Base-by-base conservation (phyloP, 2,888 invertebrate species). In the Diarsia brunnea region DNA sequence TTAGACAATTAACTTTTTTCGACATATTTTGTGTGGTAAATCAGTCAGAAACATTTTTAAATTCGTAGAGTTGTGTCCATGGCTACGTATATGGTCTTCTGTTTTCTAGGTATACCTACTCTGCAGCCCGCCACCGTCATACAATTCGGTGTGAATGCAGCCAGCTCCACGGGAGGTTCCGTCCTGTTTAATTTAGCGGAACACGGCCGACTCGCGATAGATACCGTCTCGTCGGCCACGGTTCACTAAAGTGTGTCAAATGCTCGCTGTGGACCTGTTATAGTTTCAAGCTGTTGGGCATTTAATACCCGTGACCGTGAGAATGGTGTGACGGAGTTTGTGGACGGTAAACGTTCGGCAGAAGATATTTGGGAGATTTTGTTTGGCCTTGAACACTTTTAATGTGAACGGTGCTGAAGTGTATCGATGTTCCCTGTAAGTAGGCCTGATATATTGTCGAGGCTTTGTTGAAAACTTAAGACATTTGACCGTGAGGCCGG, bases 181-280 rank as follows among this genome's bases (percentile, higher is more conserved):
- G 79, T 85, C 68, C 83, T 81, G 88, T 91, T 91, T 90, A 91
- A 91, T 91, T 91, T 88, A 89, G 87, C 89, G 89, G 90, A 90
- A 90, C 86, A 86, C 81, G 74, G 77, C 79, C 75, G 75, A 73
- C 70, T 81, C 78, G 82, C 84, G 84, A 84, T 85, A 89, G 89
- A 89, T 90, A 88, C 71, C 27, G 43, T 16, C 60, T 80, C 81
- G 81, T 66, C 11, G 74, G 67, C 73, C 47, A 71, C 71, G 72
- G 84, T 66, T 82, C 76, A 69, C 78, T 78, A 82, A 88, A 88
- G 85, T 88, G 81, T 88, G 86, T 84, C 86, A 81, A 82, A 87
- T 84, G 77, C 81, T 77, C 66, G 72, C 79, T 77, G 61, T 63
- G 8, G 43, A 63, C 14, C n/a, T 43, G 63, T 27, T 27, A 27